Conservation (phyloP, 2,888 invertebrate species). For the Apamea anceps region DNA sequence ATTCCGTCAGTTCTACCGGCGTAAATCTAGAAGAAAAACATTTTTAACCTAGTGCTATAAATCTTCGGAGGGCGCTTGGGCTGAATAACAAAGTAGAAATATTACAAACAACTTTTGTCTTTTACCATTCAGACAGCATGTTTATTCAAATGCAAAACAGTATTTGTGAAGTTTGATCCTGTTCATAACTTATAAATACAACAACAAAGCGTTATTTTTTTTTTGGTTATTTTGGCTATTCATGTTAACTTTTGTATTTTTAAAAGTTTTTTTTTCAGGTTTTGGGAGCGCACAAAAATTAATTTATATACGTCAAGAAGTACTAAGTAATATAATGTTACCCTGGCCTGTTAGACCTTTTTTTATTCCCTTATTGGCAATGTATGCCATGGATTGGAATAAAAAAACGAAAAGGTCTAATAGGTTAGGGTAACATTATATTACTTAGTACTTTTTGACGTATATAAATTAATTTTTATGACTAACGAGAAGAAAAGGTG, state of each 20-base stretch:
- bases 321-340: no score
- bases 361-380: no score
- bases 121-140: slow-evolving; percentile 30
- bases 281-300: slow-evolving; percentile 28
- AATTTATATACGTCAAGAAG: no score
- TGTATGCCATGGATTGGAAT: neutral
- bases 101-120: slow-evolving; percentile 39
- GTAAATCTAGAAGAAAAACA: slow-evolving; percentile 37
- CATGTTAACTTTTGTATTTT: slow-evolving; percentile 10
- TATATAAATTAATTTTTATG: neutral
- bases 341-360: no score
- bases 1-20: slow-evolving; percentile 1
- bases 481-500: neutral
- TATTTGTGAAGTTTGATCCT: slow-evolving; percentile 52
- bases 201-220: slow-evolving; percentile 15
- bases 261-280: slow-evolving; percentile 9
- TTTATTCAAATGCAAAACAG: slow-evolving; percentile 60
- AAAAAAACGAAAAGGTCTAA: neutral
- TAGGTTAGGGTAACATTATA: neutral
- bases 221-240: neutral
- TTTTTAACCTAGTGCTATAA: slow-evolving; percentile 40
- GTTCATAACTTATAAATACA: slow-evolving; percentile 22
- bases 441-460: neutral
- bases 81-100: slow-evolving; percentile 53
- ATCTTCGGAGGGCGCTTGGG: slow-evolving; percentile 22